Evolutionary conservation across 1,140 invertebrate genomes (phyloP).

Genomic region (Zophobas atratus): DNA sequence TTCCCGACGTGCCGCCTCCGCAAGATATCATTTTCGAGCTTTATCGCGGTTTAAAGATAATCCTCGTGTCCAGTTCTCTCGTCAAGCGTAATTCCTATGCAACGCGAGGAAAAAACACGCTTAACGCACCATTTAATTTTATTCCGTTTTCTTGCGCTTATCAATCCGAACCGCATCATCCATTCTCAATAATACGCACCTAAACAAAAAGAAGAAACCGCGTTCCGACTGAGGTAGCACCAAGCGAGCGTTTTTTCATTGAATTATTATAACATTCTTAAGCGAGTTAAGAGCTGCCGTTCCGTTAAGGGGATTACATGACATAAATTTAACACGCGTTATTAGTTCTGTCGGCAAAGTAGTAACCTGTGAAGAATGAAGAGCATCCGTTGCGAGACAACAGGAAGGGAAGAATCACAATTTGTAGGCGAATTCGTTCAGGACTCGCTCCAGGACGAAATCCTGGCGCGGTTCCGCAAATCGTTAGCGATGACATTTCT

Average conservation of each 20-base stretch:
- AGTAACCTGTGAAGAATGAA: conserved; percentile 51
- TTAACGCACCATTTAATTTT: conserved; percentile 17
- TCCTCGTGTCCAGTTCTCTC: conserved; percentile 21
- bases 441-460: conserved; percentile 26
- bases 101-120: not conserved
- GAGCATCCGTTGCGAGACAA: conserved; percentile 37
- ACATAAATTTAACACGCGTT: conserved; percentile 51
- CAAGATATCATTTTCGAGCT: conserved; percentile 1
- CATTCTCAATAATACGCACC: conserved; percentile 5
- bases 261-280: conserved; percentile 50
- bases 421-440: conserved; percentile 43
- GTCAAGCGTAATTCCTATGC: not conserved
- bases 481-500: conserved; percentile 43
- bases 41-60: conserved; percentile 7
- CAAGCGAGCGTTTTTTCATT: conserved; percentile 47
- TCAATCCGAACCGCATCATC: not conserved
- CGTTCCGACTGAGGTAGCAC: conserved; percentile 18
- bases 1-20: not conserved
- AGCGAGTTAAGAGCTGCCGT: conserved; percentile 46
- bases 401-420: conserved; percentile 42
- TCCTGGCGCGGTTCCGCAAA: conserved; percentile 45
- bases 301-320: conserved; percentile 49
- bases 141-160: conserved; percentile 12
- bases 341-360: conserved; percentile 50
- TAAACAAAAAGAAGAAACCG: conserved; percentile 4